Percentiles rank a stretch among this genome's conserved stretches.
Evolutionary conservation across 2,888 invertebrate genomes (phyloP).

Genomic region (Neoitamus cyanurus): DNA sequence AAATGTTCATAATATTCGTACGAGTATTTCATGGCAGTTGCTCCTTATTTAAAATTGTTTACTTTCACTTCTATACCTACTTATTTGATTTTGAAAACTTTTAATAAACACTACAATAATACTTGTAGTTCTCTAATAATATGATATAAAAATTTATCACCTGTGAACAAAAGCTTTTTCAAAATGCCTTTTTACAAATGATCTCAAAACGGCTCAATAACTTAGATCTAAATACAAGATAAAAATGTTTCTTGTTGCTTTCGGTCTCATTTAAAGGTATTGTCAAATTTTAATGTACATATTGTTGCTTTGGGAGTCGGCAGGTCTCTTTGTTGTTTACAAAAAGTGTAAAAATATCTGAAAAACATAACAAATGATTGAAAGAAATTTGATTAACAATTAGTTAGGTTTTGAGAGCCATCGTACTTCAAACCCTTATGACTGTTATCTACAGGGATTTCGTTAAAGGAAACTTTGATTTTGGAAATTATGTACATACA

Average conservation of each 20-base stretch:
- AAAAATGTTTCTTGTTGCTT: constrained; percentile 9
- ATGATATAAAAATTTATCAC: constrained; percentile 39
- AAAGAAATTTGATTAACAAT: too few species aligned
- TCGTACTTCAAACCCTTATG: too few species aligned
- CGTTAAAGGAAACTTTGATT: too few species aligned
- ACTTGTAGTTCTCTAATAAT: constrained; percentile 14
- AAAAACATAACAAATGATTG: too few species aligned
- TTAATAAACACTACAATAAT: constrained; percentile 20
- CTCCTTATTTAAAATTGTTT: constrained; percentile 1
- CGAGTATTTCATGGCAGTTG: constrained; percentile 23
- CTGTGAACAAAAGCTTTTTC: constrained; percentile 18
- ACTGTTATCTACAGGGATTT: too few species aligned
- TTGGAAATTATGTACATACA: too few species aligned
- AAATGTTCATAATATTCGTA: constrained; percentile 22
- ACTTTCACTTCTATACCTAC: not conserved
- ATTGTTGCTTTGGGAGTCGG: constrained; percentile 20
- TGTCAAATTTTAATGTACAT: constrained; percentile 42
- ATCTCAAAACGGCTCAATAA: constrained; percentile 25
- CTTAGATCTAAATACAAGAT: constrained; percentile 38
- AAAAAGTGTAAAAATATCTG: not conserved
- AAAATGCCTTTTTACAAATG: constrained; percentile 22
- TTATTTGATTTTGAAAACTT: constrained; percentile 25
- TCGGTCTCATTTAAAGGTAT: constrained; percentile 34
- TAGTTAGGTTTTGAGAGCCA: too few species aligned
- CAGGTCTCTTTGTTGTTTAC: not conserved